Base-by-base conservation (phyloP, 2,888 invertebrate genomes). In the Torymus auratus region DNA sequence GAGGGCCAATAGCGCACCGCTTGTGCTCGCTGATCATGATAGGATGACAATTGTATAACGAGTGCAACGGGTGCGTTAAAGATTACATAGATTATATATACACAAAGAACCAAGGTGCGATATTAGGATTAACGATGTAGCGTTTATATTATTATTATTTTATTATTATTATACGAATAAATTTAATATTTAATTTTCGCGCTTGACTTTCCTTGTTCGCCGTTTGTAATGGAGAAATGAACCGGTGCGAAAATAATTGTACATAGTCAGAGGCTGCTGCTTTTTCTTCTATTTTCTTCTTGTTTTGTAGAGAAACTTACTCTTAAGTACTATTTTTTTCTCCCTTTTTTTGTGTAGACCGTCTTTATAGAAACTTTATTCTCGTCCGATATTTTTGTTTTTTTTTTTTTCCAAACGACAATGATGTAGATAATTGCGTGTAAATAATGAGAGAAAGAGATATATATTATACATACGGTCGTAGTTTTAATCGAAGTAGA, bases 1-100 rank as follows among this genome's bases (percentile, higher is more conserved):
- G 84, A 41, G 41, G 41, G 64, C 77, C 73, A 82, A 84, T 83
- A 81, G 77, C 77, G 78, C 81, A 61, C 20, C 56, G 15, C 53
- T 55, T 17, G 50, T 53, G 23, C 52, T 55, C 41, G 17, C 55
- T 53, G 12, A n/a, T 13, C 28, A 14, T 7, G 23, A 53, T 20
- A 50, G 50, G 17, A 17, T 17, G 70, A 58, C 28, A 78, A 69
- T 76, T 82, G 76, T 41, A 61, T 53, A 67, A 71, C 58, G 58
- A 77, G 74, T 61, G 65, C 41, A 23, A 50, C 41, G 77, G 28
- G 23, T 60, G 71, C 56, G 64, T 41, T 7, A 41, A 41, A 41
- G 7, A 41, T 41, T 41, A 20, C 2, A 53, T 53, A 15, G 52
- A 14, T 14, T 5, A 58, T 55, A 68, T 23, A 41, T 7, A 58